Evolutionary conservation across 2,797 vertebrate species (phyloP).

Genomic region (Steatocranus sp.): DNA sequence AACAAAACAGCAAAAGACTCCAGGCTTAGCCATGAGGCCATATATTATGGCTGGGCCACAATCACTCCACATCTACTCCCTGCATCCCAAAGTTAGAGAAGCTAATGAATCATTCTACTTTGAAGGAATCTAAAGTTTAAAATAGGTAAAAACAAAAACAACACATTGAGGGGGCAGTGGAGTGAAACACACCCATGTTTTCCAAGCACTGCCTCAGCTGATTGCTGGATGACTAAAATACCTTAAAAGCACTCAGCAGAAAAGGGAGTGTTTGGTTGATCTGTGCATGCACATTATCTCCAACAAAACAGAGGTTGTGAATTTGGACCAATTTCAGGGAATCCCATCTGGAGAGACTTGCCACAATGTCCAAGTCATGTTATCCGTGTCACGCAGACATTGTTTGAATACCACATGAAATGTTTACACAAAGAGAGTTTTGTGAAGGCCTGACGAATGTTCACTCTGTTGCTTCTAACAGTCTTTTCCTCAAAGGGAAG

Average conservation of each 20-base stretch:
- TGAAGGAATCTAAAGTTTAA: conserved; percentile 28
- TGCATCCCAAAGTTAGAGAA: neutral
- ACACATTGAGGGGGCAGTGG: neutral
- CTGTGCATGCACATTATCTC: neutral
- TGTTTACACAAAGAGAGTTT: conserved; percentile 44
- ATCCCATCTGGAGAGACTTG: conserved; percentile 18
- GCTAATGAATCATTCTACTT: conserved; percentile 8
- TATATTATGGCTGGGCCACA: conserved; percentile 5
- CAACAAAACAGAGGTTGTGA: conserved; percentile 16
- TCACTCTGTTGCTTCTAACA: conserved; percentile 8
- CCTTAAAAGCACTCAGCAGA: conserved; percentile 11
- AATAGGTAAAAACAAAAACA: conserved; percentile 3
- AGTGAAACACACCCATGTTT: conserved; percentile 9
- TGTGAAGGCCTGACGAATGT: conserved; percentile 16
- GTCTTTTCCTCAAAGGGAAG: neutral
- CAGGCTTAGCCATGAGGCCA: conserved; percentile 29
- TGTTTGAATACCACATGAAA: conserved; percentile 51
- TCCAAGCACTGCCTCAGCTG: conserved; percentile 7
- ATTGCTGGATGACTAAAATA: conserved; percentile 26
- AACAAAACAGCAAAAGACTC: conserved; percentile 41
- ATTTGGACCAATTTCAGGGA: conserved; percentile 32
- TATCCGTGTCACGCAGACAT: conserved; percentile 22
- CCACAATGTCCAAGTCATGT: conserved; percentile 33
- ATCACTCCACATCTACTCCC: conserved; percentile 17
- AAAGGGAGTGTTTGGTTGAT: conserved; percentile 13